Evolutionary conservation across 30 jellyfish, hydroid and myxozoan species (phyloP).

Genomic region (Chrysaora quinquecirrha): DNA sequence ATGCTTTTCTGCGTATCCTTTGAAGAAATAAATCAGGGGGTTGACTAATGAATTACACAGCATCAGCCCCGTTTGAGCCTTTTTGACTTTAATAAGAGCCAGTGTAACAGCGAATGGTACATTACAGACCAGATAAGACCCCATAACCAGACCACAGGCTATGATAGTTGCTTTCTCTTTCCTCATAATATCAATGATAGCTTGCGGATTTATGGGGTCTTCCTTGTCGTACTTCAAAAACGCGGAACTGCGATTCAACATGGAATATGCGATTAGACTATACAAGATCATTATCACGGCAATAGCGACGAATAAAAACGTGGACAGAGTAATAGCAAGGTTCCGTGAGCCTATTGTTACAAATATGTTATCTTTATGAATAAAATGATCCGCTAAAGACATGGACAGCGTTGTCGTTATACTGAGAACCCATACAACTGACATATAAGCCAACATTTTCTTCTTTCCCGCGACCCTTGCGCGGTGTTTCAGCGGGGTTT

Average conservation of each 20-base stretch:
- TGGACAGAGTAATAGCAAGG: not conserved
- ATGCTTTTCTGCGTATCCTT: constrained; percentile 7
- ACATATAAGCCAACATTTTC: too few relatives aligned
- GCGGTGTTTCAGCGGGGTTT: not conserved
- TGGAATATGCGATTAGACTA: not conserved
- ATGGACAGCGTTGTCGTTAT: not conserved
- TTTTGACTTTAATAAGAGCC: not conserved
- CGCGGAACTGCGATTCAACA: not conserved
- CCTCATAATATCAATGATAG: not conserved
- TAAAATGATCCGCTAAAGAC: not conserved
- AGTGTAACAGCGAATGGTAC: not conserved
- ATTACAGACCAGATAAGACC: not conserved
- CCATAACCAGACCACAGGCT: constrained; percentile 2
- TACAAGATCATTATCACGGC: not conserved
- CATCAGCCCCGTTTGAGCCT: not conserved
- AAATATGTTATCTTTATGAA: too few relatives aligned
- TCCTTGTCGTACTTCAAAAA: not conserved
- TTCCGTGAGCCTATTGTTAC: not conserved
- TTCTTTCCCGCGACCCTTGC: not conserved
- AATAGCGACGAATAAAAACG: not conserved
- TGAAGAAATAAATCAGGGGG: constrained; percentile 32
- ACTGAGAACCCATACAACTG: not conserved
- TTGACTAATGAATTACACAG: not conserved
- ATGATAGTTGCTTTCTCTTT: not conserved
- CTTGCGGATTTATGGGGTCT: too few relatives aligned